Conservation (phyloP, 2,113 vertebrate genomes). For the Eptesicus fuscus region DNA sequence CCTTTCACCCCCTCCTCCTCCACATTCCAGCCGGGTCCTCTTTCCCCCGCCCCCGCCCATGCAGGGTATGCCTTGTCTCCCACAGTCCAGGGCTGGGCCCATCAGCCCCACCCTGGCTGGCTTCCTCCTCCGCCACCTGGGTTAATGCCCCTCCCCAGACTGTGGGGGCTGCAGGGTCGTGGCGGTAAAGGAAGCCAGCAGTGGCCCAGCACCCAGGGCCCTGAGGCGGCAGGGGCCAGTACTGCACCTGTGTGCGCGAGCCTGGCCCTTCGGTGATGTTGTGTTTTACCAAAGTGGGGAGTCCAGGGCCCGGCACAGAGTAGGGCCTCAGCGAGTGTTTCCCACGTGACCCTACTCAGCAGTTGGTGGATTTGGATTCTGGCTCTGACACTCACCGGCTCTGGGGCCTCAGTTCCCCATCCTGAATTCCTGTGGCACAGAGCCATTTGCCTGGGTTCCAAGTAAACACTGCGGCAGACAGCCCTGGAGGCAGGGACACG, state of each 20-base stretch:
- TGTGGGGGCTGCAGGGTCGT: neutral
- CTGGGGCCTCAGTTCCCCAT: neutral
- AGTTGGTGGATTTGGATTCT: neutral
- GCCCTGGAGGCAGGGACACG: neutral
- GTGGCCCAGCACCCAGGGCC: rapidly evolving
- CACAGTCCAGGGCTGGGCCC: neutral
- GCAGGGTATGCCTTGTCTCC: no score
- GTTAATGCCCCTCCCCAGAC: neutral
- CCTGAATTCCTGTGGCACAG: neutral
- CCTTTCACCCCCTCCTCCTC: neutral
- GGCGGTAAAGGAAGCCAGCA: neutral
- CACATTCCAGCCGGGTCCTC: neutral
- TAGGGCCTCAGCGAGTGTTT: neutral
- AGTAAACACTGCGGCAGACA: neutral
- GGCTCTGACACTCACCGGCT: neutral
- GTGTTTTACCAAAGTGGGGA: neutral
- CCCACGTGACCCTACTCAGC: neutral
- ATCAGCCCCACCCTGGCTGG: neutral
- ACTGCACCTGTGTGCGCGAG: rapidly evolving
- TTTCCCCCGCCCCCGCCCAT: neutral
- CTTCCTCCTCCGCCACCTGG: neutral
- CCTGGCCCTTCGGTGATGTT: no score
- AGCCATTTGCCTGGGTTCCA: neutral
- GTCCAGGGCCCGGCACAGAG: neutral
- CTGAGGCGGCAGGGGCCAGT: rapidly evolving